Percentiles rank a stretch among this genome's conserved stretches.
phyloP scores from a whole-genome alignment of 2,797 vertebrate species.

The Babyrousa celebensis region DNA sequence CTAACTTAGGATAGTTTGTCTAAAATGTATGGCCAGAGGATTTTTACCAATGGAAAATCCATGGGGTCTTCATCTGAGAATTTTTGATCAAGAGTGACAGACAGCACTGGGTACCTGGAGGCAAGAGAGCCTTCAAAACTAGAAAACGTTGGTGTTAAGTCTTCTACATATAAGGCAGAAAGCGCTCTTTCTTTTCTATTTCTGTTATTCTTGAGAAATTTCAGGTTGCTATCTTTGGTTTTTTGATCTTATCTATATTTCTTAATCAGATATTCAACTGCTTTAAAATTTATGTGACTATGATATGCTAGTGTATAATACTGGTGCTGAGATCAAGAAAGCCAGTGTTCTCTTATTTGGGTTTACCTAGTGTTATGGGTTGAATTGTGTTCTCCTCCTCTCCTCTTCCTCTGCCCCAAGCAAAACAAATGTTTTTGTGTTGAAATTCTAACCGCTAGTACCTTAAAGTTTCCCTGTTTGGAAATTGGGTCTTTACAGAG shows the following conservation, averaged over 20 bases:
- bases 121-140: background rate
- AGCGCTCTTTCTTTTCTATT: background rate
- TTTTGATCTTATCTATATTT: background rate
- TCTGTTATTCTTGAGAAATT: slow-evolving; percentile 46
- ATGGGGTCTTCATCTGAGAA: slow-evolving; percentile 52
- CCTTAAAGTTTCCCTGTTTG: background rate
- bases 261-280: background rate
- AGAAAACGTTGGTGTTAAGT: background rate
- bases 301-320: background rate
- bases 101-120: background rate
- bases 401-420: too few species aligned
- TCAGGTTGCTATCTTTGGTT: slow-evolving; percentile 25
- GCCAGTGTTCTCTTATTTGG: background rate
- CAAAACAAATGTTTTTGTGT: background rate
- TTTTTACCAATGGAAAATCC: slow-evolving; percentile 32
- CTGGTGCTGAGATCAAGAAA: background rate
- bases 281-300: background rate
- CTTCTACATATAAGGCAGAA: background rate
- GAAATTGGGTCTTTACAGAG: slow-evolving; percentile 24
- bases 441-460: background rate
- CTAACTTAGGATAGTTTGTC: slow-evolving; percentile 76
- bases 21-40: slow-evolving; percentile 53
- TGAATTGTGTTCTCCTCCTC: background rate
- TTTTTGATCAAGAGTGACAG: slow-evolving; percentile 26
- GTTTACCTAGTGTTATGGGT: background rate